phyloP scores from a whole-genome alignment of 2,797 vertebrate genomes.

The Hephaestus fuliginosus region DNA sequence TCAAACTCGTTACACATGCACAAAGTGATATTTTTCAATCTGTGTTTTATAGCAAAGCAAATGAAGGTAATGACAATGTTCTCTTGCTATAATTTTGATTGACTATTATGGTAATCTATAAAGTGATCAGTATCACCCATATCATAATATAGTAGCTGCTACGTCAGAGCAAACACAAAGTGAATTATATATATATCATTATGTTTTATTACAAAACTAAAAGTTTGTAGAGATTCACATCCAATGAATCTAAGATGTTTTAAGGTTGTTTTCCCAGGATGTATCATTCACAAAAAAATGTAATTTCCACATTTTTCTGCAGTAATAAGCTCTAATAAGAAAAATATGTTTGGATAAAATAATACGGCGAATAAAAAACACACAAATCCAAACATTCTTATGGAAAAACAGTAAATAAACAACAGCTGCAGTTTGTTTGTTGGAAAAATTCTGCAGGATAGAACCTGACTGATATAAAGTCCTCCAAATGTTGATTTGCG shows the following conservation, averaged over 20 bases:
- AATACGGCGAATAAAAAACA: background rate
- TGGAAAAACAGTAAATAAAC: background rate
- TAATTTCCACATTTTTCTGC: background rate
- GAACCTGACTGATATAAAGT: background rate
- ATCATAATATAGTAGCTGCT: background rate
- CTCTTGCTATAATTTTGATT: background rate
- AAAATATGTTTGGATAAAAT: conserved; percentile 18
- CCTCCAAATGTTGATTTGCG: background rate
- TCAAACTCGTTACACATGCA: background rate
- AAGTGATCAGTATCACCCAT: background rate
- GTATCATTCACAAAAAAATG: background rate
- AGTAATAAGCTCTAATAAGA: conserved; percentile 7
- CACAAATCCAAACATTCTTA: background rate
- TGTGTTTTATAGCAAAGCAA: background rate
- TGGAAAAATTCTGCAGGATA: background rate
- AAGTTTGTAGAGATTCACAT: too few species aligned
- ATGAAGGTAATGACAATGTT: background rate
- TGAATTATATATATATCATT: background rate
- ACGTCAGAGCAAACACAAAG: background rate
- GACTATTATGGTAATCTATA: background rate
- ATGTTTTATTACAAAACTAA: too few species aligned
- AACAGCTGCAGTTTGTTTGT: conserved; percentile 5
- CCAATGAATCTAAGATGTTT: background rate
- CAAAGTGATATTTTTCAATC: background rate
- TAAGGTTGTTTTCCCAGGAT: background rate